Evolutionary conservation across 1,140 invertebrate genomes (phyloP), one percentile per base, ranked within the genome.

Genomic region (Bursaphelenchus mucronatus): DNA sequence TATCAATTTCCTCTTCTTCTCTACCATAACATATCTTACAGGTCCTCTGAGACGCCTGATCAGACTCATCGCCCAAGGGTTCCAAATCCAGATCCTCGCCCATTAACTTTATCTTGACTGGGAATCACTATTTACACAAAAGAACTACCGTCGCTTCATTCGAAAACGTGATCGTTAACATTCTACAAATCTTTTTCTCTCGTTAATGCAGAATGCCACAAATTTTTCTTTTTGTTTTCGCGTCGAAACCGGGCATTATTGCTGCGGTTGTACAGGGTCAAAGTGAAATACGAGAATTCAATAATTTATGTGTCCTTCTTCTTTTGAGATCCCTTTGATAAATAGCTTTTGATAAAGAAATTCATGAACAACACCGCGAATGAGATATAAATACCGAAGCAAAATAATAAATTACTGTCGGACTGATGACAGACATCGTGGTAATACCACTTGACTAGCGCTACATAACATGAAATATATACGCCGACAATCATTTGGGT

Each of bases 401-500:
- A 91, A n/a, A 94, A 86, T 73, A 89, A 89, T 55, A 96, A 88
- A 82, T 95, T 94, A 52, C 89, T 87, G 63, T 88, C 86, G 41
- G 89, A 89, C 69, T 94, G 90, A 74, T 91, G 87, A 81, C 93
- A 97, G 62, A 57, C 57, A n/a, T 43, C 19, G 8, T 47, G 41
- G 15, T 71, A 57, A 8, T 55, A 49, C 19, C 51, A 50, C 21
- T 70, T 71, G 17, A 73, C 50, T n/a, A 63, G 44, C 15, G 73
- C 76, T 8, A 75, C 70, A 10, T 53, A 52, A 88, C 96, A 94
- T 44, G 91, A 88, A 52, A 97, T 87, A 68, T 86, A 87, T 57
- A 75, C 70, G n/a, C 93, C 92, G 89, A 87, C 83, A 95, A 98
- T 92, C 94, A 98, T 98, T 84, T 97, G 94, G 0, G 87, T 84